A percentile compares a stretch with the other conserved stretches of the same genome.
These are phyloP conservation scores for Sparidentex hasta DNA, from an alignment of 2,797 vertebrate species.

Conservation along the genomic window DNA sequence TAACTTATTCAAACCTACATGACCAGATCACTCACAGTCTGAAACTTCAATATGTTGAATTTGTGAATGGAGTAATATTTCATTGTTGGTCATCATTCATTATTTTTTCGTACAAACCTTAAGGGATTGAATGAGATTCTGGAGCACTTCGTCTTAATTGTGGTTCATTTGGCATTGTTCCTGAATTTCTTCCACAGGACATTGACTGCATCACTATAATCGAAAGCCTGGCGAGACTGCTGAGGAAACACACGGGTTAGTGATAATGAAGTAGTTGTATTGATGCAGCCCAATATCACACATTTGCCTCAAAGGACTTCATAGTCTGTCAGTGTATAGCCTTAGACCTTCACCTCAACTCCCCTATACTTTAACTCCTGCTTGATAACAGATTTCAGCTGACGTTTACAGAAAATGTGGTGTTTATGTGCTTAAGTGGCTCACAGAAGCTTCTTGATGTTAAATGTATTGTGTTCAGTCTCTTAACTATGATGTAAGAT, in stretches of 20 bases:
- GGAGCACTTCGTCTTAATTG: too few species aligned
- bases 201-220: conserved; percentile 92
- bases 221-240: conserved; percentile 90
- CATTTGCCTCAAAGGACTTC: neutral
- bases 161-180: neutral
- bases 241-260: conserved; percentile 93
- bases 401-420: neutral
- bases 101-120: too few species aligned
- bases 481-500: neutral
- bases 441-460: neutral
- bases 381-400: neutral
- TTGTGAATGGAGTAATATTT: neutral
- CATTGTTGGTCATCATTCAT: too few species aligned
- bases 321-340: neutral
- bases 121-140: too few species aligned
- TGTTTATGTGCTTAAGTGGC: neutral
- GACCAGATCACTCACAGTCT: neutral
- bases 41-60: neutral
- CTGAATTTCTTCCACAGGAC: conserved; percentile 80
- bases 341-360: neutral
- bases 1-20: neutral
- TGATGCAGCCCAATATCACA: neutral
- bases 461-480: neutral
- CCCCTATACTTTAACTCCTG: neutral
- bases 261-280: neutral